Percentiles rank a stretch among this genome's conserved stretches.
Conservation (phyloP, 2,888 invertebrate species). For the Masnerella sp. region DNA sequence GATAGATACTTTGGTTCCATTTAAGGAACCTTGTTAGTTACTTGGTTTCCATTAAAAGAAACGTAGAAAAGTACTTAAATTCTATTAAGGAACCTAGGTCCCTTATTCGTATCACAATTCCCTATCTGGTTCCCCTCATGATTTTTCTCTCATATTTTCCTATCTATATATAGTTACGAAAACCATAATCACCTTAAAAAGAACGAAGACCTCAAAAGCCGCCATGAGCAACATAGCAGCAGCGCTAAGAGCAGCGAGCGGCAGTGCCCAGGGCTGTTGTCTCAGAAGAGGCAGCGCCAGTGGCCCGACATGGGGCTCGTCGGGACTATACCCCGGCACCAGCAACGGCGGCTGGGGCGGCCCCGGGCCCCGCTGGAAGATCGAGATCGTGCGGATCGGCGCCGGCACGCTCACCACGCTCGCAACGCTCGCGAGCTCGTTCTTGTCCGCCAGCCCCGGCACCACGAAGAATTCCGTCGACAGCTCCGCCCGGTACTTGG, state of each 20-base stretch:
- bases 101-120: no score
- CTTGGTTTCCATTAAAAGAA: no score
- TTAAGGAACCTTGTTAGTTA: no score
- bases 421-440: constrained; percentile 68
- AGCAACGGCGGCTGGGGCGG: constrained; percentile 65
- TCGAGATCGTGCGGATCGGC: constrained; percentile 72
- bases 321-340: constrained; percentile 64
- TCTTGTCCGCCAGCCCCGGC: constrained; percentile 78
- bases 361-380: constrained; percentile 62
- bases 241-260: constrained; percentile 90
- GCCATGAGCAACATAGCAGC: constrained; percentile 91
- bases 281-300: constrained; percentile 78
- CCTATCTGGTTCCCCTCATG: no score
- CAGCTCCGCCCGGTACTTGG: constrained; percentile 83
- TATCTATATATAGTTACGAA: no score
- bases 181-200: constrained; percentile 81
- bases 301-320: constrained; percentile 64
- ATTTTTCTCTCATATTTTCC: no score
- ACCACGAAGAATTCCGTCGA: constrained; percentile 91
- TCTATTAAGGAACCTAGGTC: no score
- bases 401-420: constrained; percentile 75
- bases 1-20: no score
- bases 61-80: no score
- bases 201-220: constrained; percentile 92
- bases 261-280: constrained; percentile 93